Percentiles rank a stretch among this genome's conserved stretches.
These are phyloP conservation scores for Tineola bisselliella DNA, from an alignment of 2,888 invertebrate genomes.

Conservation along the genomic window DNA sequence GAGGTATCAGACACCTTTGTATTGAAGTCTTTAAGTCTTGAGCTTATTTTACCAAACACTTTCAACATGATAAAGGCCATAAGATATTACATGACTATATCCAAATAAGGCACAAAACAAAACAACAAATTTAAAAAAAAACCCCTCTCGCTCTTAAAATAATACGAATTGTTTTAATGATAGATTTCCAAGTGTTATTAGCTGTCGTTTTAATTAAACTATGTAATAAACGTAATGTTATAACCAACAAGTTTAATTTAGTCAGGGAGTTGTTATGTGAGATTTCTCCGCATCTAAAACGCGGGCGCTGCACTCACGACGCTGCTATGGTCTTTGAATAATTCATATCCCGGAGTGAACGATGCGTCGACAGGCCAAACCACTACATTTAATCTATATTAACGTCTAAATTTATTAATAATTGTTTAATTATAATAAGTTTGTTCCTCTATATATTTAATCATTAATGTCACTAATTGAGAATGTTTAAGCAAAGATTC, in stretches of 20 bases:
- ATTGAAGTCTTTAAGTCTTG: not conserved
- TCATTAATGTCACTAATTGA: too few species aligned
- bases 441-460: not conserved
- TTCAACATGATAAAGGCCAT: not conserved
- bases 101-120: too few species aligned
- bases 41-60: not conserved
- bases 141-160: too few species aligned
- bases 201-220: not conserved
- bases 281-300: not conserved
- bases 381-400: not conserved
- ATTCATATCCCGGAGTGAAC: not conserved
- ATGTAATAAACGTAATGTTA: not conserved
- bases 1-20: conserved; percentile 1
- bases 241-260: not conserved
- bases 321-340: not conserved
- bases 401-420: not conserved
- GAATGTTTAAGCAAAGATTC: too few species aligned
- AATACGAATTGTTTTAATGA: too few species aligned
- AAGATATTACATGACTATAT: not conserved
- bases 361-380: conserved; percentile 12
- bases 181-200: not conserved
- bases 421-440: not conserved
- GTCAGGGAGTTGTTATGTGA: conserved; percentile 7
- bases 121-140: too few species aligned
- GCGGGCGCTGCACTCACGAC: conserved; percentile 11